A percentile compares a stretch with the other conserved stretches of the same genome.
Conservation (phyloP, 2,888 invertebrate genomes). For the Hymenopus coronatus region DNA sequence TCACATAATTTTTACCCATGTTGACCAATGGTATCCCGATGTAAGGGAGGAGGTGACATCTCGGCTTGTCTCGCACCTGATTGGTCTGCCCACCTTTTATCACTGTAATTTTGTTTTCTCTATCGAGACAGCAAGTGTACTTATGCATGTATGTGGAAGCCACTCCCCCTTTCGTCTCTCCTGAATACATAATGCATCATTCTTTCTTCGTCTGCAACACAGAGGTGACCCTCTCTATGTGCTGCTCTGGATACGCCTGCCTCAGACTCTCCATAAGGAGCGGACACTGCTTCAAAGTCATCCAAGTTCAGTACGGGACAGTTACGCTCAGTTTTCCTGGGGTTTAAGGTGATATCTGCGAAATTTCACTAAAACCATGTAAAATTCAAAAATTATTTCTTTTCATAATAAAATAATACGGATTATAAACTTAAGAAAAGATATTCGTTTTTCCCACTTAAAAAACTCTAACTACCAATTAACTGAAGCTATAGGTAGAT, state of each 20-base stretch:
- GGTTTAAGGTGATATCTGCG: no score
- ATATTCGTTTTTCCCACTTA: no score
- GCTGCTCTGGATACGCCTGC: background rate
- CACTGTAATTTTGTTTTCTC: background rate
- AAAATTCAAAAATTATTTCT: no score
- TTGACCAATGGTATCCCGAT: conserved; percentile 8
- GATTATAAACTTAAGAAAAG: no score
- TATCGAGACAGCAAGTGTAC: conserved; percentile 16
- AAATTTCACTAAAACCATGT: no score
- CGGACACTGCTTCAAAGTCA: no score
- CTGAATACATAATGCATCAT: conserved; percentile 10
- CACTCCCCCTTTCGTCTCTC: background rate
- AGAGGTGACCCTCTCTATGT: background rate
- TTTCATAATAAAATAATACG: no score
- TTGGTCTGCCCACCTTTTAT: background rate
- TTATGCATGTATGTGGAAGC: conserved; percentile 6
- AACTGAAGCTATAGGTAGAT: no score
- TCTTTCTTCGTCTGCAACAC: background rate
- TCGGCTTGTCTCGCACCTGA: background rate
- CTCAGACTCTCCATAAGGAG: no score
- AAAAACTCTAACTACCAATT: no score
- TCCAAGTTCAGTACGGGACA: no score
- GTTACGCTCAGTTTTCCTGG: no score
- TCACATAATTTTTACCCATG: background rate
- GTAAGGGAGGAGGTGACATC: conserved; percentile 17